phyloP scores from a whole-genome alignment of 1,140 invertebrate genomes.

The Lycorma delicatula region DNA sequence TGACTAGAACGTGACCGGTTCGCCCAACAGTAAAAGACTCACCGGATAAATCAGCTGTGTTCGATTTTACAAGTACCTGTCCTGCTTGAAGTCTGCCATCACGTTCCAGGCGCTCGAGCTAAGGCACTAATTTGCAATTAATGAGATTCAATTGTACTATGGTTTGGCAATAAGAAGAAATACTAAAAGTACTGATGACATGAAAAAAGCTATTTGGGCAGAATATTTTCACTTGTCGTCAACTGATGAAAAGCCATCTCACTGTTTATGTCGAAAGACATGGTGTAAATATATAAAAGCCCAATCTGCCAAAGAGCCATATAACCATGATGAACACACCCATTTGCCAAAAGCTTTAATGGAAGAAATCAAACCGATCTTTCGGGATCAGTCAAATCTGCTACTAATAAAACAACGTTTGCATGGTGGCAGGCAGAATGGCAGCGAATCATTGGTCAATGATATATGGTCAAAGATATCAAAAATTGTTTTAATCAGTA shows the following conservation, averaged over 20 bases:
- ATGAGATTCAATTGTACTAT: background rate
- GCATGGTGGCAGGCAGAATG: conserved; percentile 2
- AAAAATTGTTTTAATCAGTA: background rate
- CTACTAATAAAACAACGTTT: background rate
- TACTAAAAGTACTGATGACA: conserved; percentile 18
- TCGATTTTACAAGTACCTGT: too few relatives aligned
- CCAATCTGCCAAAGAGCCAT: background rate
- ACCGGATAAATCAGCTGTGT: too few relatives aligned
- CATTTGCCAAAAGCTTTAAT: conserved; percentile 2
- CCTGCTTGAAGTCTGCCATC: too few relatives aligned
- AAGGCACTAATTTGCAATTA: too few relatives aligned
- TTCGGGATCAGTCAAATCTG: background rate
- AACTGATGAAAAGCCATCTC: conserved; percentile 25
- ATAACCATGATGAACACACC: background rate
- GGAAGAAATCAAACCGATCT: conserved; percentile 12
- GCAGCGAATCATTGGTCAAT: conserved; percentile 11
- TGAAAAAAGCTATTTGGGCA: conserved; percentile 27
- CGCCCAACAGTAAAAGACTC: too few relatives aligned
- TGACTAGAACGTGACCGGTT: too few relatives aligned
- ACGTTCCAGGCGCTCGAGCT: too few relatives aligned
- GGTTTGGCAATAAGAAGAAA: conserved; percentile 24
- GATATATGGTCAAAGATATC: conserved; percentile 10
- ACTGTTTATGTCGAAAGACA: conserved; percentile 22
- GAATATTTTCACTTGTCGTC: conserved; percentile 27
- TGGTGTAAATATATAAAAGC: conserved; percentile 10